These are phyloP conservation scores for Callorhinus ursinus DNA, from an alignment of 2,113 vertebrate genomes.

Conservation along the genomic window DNA sequence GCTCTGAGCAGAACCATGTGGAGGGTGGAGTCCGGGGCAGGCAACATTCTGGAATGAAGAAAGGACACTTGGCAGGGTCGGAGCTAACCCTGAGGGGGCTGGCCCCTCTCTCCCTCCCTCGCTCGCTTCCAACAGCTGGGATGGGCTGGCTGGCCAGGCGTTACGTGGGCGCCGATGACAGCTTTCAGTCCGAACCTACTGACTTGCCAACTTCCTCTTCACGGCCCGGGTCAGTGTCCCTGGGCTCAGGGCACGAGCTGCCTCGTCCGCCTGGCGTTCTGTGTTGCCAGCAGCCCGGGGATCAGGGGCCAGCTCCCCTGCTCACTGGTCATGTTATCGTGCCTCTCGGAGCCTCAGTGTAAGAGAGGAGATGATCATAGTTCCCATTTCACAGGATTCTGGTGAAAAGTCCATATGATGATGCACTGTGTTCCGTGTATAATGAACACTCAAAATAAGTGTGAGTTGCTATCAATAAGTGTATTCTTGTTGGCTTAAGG, in stretches of 20 bases:
- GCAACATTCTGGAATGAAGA: neutral
- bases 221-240: neutral
- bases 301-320: neutral
- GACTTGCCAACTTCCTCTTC: neutral
- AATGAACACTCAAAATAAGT: neutral
- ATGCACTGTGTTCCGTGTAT: neutral
- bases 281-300: neutral
- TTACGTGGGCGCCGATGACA: neutral
- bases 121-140: constrained; percentile 53
- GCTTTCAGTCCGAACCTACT: neutral
- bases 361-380: neutral
- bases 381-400: neutral
- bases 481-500: neutral
- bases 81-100: neutral
- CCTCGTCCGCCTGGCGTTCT: neutral
- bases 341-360: neutral
- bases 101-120: neutral
- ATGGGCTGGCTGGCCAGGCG: neutral
- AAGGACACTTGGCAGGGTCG: neutral
- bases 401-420: neutral
- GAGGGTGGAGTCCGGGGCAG: constrained; percentile 46
- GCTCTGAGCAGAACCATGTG: constrained; percentile 34
- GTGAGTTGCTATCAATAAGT: neutral
- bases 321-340: neutral
- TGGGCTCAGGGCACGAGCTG: neutral